Evolutionary conservation across 30 jellyfish, hydroid and myxozoan genomes (phyloP).

Genomic region (Cassiopea andromeda): DNA sequence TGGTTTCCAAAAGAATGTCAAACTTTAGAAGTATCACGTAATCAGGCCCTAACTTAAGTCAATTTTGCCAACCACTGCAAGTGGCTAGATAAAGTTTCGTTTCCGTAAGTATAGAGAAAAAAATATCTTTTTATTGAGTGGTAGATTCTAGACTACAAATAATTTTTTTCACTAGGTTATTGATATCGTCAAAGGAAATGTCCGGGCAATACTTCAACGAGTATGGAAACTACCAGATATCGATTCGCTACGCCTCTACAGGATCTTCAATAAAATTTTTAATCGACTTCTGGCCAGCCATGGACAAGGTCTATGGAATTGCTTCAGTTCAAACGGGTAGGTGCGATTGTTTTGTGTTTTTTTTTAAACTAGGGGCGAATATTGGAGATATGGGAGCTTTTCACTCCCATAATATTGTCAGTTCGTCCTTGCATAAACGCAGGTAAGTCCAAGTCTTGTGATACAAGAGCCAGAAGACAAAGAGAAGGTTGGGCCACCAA

Average conservation of each 20-base stretch:
- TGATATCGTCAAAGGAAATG: slow-evolving; percentile 89
- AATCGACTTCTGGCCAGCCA: slow-evolving; percentile 83
- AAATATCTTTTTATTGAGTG: background rate
- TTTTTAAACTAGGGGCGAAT: background rate
- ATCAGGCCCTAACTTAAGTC: too few species aligned
- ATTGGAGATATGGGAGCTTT: too few species aligned
- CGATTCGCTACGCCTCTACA: slow-evolving; percentile 58
- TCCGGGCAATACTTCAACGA: slow-evolving; percentile 75
- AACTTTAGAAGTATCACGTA: too few species aligned
- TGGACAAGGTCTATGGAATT: slow-evolving; percentile 95
- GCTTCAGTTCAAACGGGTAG: slow-evolving; percentile 85
- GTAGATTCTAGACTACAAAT: background rate
- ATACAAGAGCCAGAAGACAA: too few species aligned
- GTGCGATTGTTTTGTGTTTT: background rate
- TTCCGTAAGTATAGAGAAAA: background rate
- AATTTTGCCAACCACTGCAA: too few species aligned
- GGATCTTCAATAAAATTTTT: slow-evolving; percentile 73
- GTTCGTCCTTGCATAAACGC: too few species aligned
- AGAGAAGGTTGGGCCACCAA: too few species aligned
- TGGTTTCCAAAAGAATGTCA: too few species aligned
- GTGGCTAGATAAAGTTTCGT: too few species aligned
- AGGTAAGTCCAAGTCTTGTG: too few species aligned
- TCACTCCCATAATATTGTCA: too few species aligned
- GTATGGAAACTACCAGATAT: slow-evolving; percentile 77
- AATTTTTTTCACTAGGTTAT: slow-evolving; percentile 57